Conservation (phyloP, 2,888 invertebrate species). For the Erpobdella octoculata region DNA sequence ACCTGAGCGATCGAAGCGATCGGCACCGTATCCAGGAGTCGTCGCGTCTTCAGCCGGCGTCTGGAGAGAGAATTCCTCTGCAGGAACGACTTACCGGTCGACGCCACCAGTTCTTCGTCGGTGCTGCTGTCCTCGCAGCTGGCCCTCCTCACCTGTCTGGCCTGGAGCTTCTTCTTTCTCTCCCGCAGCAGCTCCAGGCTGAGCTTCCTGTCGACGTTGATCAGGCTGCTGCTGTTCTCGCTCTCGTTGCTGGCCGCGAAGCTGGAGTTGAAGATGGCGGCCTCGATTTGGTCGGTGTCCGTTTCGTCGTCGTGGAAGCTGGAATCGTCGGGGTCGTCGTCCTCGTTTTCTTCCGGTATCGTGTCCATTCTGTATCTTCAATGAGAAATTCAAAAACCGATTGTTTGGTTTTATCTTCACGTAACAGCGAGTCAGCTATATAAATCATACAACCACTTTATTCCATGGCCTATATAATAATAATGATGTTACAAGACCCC, state of each 20-base stretch:
- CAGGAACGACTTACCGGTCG: background rate
- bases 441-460: too few relatives aligned
- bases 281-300: background rate
- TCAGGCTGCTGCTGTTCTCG: background rate
- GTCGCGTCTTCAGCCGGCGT: background rate
- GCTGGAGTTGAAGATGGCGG: background rate
- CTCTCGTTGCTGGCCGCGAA: background rate
- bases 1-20: background rate
- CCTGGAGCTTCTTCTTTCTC: background rate
- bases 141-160: background rate
- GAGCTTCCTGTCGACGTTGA: background rate
- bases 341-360: conserved; percentile 6
- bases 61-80: background rate
- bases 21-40: background rate
- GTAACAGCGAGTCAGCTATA: too few relatives aligned
- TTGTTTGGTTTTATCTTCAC: too few relatives aligned
- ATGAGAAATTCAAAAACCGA: background rate
- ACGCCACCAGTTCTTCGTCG: background rate
- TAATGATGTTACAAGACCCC: too few relatives aligned
- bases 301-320: background rate
- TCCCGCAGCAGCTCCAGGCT: background rate
- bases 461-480: too few relatives aligned
- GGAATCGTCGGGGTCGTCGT: background rate
- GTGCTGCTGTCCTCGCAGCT: background rate
- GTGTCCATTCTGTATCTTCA: background rate